Base-by-base conservation (phyloP, 2,888 invertebrate genomes). In the Sinopyrophorus schimmeli region DNA sequence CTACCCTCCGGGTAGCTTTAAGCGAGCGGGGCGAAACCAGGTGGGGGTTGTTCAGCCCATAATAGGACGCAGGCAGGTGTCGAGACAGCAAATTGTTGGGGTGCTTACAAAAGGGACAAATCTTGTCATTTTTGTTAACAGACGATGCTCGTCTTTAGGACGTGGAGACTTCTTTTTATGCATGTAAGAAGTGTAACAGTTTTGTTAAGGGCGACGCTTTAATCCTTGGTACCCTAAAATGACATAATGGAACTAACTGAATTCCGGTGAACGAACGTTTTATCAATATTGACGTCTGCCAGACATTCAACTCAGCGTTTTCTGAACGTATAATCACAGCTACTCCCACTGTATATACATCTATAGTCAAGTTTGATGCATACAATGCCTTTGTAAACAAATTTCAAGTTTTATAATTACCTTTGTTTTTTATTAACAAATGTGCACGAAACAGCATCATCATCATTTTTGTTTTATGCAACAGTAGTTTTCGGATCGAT, bases 271-370 rank as follows among this genome's bases (percentile, higher is more conserved):
- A 49, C 37, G 42, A 42, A 49, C 49, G 49, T 34, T 49, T 42
- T 49, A 49, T 49, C 49, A 49, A 49, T 49, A 49, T 49, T 43
- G 43, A 49, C 49, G 42, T 39, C 38, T 49, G 31, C 38, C 41
- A 43, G 41, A 28, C 44, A 17, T 44, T 44, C 28, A 44, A 44
- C 44, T 44, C 37, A 17, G 23, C 37, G 31, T 44, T 44, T 37
- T 44, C 37, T 32, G 23, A 34, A 34, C 34, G 14, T 24, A 21
- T 10, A 47, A 47, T 41, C 41, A 41, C 32, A 32, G 27, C 41
- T 20, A 47, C 41, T 47, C 34, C 27, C 16, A 37, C 30, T 44
- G 37, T 23, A 28, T 21, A 23, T 28, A n/a, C n/a, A n/a, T n/a
- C n/a, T n/a, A 20, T 24, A 37, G 28, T 37, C 31, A 37, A 30